A percentile compares a stretch with the other conserved stretches of the same genome.
Conservation (phyloP, 2,797 vertebrate species). For the Galaxias olidus region DNA sequence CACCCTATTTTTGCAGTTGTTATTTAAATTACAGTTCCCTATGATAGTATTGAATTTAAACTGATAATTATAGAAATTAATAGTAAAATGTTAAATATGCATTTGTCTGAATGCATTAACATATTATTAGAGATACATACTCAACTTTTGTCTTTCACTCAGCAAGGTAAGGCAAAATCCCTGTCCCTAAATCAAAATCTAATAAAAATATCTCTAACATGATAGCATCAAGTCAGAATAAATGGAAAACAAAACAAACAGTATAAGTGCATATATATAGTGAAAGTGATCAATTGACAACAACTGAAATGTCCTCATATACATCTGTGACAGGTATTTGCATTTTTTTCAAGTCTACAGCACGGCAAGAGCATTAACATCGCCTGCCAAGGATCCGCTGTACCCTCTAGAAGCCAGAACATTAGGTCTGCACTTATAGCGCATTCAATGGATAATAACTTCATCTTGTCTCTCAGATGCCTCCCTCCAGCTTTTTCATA, state of each 20-base stretch:
- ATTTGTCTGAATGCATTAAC: constrained; percentile 8
- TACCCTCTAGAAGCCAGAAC: constrained; percentile 4
- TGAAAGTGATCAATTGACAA: constrained; percentile 13
- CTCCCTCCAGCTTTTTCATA: constrained; percentile 1
- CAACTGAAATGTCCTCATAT: constrained; percentile 15
- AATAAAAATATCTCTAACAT: too few relatives aligned
- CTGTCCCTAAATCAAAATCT: too few relatives aligned
- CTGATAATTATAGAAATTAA: constrained; percentile 1
- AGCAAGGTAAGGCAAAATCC: background rate
- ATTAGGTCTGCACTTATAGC: constrained; percentile 24
- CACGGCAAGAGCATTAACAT: background rate
- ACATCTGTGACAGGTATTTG: constrained; percentile 11
- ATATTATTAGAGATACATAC: constrained; percentile 13
- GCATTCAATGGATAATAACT: constrained; percentile 15
- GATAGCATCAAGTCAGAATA: background rate
- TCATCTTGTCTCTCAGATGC: constrained; percentile 15
- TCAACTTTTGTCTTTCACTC: background rate
- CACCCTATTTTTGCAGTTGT: too few relatives aligned
- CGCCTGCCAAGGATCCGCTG: constrained; percentile 1
- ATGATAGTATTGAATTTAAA: background rate
- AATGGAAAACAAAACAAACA: background rate
- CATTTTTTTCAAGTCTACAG: constrained; percentile 10
- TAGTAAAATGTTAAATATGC: constrained; percentile 20
- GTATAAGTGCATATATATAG: background rate
- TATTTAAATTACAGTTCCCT: too few relatives aligned